Evolutionary conservation across 2,888 invertebrate species (phyloP).

Genomic region (Limnephilus rhombicus): DNA sequence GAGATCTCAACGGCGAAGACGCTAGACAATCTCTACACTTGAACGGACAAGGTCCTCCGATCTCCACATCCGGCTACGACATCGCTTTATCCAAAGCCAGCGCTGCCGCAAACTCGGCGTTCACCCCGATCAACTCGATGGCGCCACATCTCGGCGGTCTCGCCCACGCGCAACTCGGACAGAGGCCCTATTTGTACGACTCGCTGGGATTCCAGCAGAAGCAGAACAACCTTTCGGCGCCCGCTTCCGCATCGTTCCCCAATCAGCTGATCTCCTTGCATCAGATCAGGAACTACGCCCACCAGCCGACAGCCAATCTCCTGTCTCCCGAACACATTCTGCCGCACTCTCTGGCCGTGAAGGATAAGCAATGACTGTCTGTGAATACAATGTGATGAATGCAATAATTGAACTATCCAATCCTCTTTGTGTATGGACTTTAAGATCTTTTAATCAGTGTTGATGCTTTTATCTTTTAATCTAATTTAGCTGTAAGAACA

Average conservation of each 20-base stretch:
- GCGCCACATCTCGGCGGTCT: constrained; percentile 86
- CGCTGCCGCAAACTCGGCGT: constrained; percentile 89
- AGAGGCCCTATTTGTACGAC: constrained; percentile 94
- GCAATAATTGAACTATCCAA: constrained; percentile 63
- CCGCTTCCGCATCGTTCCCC: constrained; percentile 86
- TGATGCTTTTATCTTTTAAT: constrained; percentile 39
- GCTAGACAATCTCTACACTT: constrained; percentile 67
- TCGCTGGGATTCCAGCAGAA: constrained; percentile 92
- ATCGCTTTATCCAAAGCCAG: constrained; percentile 72
- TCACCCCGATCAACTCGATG: constrained; percentile 95
- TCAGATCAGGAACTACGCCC: constrained; percentile 97
- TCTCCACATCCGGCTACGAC: constrained; percentile 73
- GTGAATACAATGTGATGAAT: constrained; percentile 63
- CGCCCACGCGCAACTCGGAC: constrained; percentile 82
- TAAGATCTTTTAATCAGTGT: constrained; percentile 41
- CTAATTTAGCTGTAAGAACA: constrained; percentile 43
- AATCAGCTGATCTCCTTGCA: constrained; percentile 96
- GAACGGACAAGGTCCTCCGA: constrained; percentile 70
- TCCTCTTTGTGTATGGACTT: constrained; percentile 61
- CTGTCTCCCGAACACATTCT: constrained; percentile 84
- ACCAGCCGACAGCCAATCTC: constrained; percentile 88
- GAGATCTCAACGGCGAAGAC: constrained; percentile 66
- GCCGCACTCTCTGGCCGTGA: constrained; percentile 76
- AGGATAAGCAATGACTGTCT: constrained; percentile 75
- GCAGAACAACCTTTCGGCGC: constrained; percentile 71